Evolutionary conservation across 2,888 invertebrate species (phyloP), one percentile per base, ranked within the genome.

Genomic region (Taphrorychus bicolor): DNA sequence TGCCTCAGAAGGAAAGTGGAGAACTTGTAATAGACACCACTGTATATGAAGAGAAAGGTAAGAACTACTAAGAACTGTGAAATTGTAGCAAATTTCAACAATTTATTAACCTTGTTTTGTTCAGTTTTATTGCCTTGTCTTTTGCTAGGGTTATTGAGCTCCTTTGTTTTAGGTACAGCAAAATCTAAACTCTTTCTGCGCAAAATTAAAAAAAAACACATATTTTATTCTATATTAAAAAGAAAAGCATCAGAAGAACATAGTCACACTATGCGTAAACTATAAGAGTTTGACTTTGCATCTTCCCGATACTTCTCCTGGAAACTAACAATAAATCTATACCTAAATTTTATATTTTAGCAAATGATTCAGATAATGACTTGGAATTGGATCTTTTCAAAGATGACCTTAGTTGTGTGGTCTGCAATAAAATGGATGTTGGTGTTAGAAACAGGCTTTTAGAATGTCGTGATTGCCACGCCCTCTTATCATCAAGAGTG

Each of bases 401-500:
- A 75, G 91, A 93, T 72, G 91, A 93, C 74, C 83, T 93, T 59
- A 70, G 71, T 59, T 72, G 72, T 53, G 67, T 70, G 0, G 48
- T 72, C 9, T 71, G 70, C 24, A 71, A 65, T 51, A 69, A 70
- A 76, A 93, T 95, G 87, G 93, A 94, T 71, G 91, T 94, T 17
- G 91, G 91, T 49, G 92, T 93, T 16, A 90, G 92, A 58, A 97
- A 97, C 82, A 89, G 93, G 62, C 84, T 97, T 7, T 90, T 97
- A 0, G 97, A 97, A 81, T 97, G 97, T 83, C 90, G 91, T 57
- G 93, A 92, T 73, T 97, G 97, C 77, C 94, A 95, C 78, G 89
- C 89, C 40, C 84, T 97, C 0, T 97, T n/a, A 96, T 80, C 97
- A 97, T 82, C 97, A 97, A 85, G 95, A 95, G 80, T 97, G 97